Evolutionary conservation across 2,888 invertebrate species (phyloP).

Genomic region (Diplazon laetatorius): DNA sequence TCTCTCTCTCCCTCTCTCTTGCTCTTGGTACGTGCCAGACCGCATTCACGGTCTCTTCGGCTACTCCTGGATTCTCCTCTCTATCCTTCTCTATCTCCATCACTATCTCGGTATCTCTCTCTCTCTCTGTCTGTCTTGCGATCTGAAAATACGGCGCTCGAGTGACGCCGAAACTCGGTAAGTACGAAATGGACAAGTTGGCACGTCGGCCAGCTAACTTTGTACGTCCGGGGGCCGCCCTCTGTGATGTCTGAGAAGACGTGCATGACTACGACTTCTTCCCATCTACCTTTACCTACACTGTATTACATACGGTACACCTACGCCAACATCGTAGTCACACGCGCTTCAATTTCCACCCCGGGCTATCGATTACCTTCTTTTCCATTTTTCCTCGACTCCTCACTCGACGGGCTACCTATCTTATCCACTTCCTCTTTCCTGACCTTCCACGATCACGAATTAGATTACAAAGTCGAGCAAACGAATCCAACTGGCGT

Average conservation of each 20-base stretch:
- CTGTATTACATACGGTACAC: background rate
- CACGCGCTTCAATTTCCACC: slow-evolving; percentile 29
- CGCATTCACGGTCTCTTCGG: slow-evolving; percentile 20
- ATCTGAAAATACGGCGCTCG: slow-evolving; percentile 47
- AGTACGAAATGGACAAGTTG: slow-evolving; percentile 71
- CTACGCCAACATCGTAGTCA: background rate
- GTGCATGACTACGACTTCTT: slow-evolving; percentile 42
- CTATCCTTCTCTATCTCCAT: slow-evolving; percentile 26
- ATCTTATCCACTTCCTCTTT: background rate
- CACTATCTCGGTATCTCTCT: background rate
- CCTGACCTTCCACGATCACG: too few relatives aligned
- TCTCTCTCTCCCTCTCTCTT: too few relatives aligned
- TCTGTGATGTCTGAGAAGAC: slow-evolving; percentile 70
- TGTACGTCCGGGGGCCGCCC: slow-evolving; percentile 64
- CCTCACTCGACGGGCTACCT: background rate
- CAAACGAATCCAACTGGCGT: too few relatives aligned
- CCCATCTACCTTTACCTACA: background rate
- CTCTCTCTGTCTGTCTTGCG: slow-evolving; percentile 6
- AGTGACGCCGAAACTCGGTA: slow-evolving; percentile 70
- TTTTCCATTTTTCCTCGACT: slow-evolving; percentile 9
- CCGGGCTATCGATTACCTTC: slow-evolving; percentile 26
- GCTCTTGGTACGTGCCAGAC: background rate
- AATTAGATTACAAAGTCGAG: slow-evolving; percentile 15
- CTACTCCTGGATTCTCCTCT: slow-evolving; percentile 53
- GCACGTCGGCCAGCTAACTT: slow-evolving; percentile 76